phyloP scores from a whole-genome alignment of 2,797 vertebrate species.

The Tapirus indicus region DNA sequence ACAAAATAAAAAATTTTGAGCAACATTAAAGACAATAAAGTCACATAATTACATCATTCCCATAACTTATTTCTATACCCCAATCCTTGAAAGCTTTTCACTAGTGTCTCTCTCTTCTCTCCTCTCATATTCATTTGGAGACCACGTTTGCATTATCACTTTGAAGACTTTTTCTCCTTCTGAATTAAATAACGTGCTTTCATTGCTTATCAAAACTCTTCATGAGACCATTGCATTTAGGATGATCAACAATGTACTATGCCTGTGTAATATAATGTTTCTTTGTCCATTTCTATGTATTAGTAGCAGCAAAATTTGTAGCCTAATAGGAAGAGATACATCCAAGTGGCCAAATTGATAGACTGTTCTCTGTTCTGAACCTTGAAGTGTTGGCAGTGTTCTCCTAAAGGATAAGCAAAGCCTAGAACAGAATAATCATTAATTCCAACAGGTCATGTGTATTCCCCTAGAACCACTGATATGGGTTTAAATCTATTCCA shows the following conservation, averaged over 20 bases:
- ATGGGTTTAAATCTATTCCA: background rate
- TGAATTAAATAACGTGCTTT: background rate
- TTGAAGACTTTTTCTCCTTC: background rate
- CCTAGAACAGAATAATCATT: background rate
- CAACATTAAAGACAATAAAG: background rate
- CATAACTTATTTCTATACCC: background rate
- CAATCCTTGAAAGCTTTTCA: background rate
- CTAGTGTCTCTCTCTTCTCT: background rate
- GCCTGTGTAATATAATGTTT: background rate
- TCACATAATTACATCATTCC: background rate
- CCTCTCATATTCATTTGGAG: background rate
- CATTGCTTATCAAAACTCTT: background rate
- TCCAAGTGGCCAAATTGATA: background rate
- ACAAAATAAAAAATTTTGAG: background rate
- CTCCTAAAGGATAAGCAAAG: background rate
- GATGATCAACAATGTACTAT: too few species aligned
- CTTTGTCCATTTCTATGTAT: background rate
- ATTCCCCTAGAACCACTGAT: background rate
- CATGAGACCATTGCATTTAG: background rate
- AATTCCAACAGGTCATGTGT: background rate
- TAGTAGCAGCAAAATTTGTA: background rate
- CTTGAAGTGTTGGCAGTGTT: background rate
- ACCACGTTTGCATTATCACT: background rate
- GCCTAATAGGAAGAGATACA: background rate
- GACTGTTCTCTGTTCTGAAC: background rate